Percentiles rank a stretch among this genome's conserved stretches.
phyloP scores from a whole-genome alignment of 1,140 invertebrate species.

The Zelostemma sp. region DNA sequence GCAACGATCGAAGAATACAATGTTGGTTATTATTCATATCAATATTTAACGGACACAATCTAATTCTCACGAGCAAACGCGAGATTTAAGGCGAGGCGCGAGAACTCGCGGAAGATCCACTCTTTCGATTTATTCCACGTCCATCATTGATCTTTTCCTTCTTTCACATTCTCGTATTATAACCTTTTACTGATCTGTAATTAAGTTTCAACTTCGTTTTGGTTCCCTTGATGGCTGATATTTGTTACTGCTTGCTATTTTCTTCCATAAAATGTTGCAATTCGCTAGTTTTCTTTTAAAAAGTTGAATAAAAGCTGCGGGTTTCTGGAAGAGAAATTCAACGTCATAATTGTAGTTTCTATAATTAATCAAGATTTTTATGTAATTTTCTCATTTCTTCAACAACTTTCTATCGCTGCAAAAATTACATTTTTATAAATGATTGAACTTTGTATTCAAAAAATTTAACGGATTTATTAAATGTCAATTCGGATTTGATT shows the following conservation, averaged over 20 bases:
- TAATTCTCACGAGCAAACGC: constrained; percentile 30
- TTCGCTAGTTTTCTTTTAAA: not conserved
- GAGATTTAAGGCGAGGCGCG: constrained; percentile 35
- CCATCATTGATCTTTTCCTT: not conserved
- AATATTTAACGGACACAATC: constrained; percentile 41
- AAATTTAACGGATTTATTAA: too few species aligned
- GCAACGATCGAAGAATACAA: constrained; percentile 7
- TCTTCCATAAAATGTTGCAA: not conserved
- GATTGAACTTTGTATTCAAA: too few species aligned
- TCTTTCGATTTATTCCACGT: constrained; percentile 16
- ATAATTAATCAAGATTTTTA: too few species aligned
- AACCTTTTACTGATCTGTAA: constrained; percentile 38
- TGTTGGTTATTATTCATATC: constrained; percentile 28
- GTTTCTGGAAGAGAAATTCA: too few species aligned
- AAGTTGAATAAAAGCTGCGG: too few species aligned
- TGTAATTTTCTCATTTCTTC: too few species aligned
- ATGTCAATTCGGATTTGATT: too few species aligned
- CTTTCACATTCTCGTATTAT: constrained; percentile 11
- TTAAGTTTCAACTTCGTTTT: constrained; percentile 13
- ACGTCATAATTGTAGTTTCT: too few species aligned
- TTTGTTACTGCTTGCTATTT: not conserved
- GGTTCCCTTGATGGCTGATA: not conserved
- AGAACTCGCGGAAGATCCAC: constrained; percentile 32
- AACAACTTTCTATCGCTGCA: too few species aligned
- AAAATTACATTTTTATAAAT: too few species aligned